phyloP scores from a whole-genome alignment of 2,797 vertebrate species.

The Spondyliosoma cantharus region DNA sequence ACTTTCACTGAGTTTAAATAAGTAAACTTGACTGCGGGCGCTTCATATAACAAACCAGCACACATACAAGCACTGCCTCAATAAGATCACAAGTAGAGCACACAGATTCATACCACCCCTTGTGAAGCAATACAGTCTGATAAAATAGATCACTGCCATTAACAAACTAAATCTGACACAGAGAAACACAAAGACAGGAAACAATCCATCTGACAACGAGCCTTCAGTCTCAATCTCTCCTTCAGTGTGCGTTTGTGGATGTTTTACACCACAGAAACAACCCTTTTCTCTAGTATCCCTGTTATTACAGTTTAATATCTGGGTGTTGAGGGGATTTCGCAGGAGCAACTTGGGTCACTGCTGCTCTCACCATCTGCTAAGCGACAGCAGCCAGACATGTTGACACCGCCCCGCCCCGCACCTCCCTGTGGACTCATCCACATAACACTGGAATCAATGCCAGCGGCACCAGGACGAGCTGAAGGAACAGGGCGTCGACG shows the following conservation, averaged over 20 bases:
- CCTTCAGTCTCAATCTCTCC: conserved; percentile 15
- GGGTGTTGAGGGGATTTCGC: conserved; percentile 41
- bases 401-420: conserved; percentile 30
- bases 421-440: conserved; percentile 43
- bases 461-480: conserved; percentile 36
- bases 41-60: background rate
- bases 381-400: conserved; percentile 52
- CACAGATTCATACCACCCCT: background rate
- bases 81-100: background rate
- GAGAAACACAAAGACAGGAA: conserved; percentile 1
- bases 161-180: conserved; percentile 8
- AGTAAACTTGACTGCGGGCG: background rate
- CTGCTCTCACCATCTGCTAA: conserved; percentile 69
- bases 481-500: conserved; percentile 4
- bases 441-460: conserved; percentile 39
- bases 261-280: background rate
- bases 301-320: conserved; percentile 26
- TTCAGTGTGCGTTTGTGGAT: background rate
- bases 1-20: conserved; percentile 11
- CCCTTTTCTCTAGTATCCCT: conserved; percentile 10
- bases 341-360: conserved; percentile 32
- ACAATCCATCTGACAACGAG: conserved; percentile 17
- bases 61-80: background rate
- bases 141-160: background rate
- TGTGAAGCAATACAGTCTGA: conserved; percentile 14